phyloP scores from a whole-genome alignment of 2,888 invertebrate genomes.

The Diachrysia chrysitis region DNA sequence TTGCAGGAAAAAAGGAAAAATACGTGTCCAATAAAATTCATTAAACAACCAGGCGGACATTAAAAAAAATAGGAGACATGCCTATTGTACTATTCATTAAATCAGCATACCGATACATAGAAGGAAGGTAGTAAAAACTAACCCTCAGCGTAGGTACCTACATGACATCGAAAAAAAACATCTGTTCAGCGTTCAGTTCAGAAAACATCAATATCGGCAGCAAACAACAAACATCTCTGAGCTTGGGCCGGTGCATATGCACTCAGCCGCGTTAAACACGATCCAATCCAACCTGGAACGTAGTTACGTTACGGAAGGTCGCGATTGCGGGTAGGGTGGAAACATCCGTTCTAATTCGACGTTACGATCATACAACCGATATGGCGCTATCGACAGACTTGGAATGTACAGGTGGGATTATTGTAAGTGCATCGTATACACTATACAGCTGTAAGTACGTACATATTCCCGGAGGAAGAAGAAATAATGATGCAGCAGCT shows the following conservation, averaged over 20 bases:
- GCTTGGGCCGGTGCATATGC: constrained; percentile 32
- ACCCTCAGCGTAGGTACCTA: neutral
- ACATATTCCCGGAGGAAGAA: too few species aligned
- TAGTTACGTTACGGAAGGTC: constrained; percentile 28
- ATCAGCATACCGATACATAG: too few species aligned
- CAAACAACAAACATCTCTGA: constrained; percentile 19
- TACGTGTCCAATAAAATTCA: too few species aligned
- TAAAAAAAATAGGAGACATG: too few species aligned
- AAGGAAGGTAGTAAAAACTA: neutral
- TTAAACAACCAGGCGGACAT: too few species aligned
- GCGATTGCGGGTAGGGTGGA: constrained; percentile 5
- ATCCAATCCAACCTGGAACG: constrained; percentile 27
- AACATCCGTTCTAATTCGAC: constrained; percentile 13
- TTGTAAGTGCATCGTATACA: neutral
- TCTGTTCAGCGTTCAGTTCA: neutral
- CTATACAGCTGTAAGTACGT: neutral
- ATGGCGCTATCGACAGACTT: constrained; percentile 5
- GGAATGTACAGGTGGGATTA: neutral
- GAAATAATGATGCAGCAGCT: too few species aligned
- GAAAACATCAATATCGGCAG: constrained; percentile 8
- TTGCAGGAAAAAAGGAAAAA: too few species aligned
- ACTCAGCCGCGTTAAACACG: constrained; percentile 26
- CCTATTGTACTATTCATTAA: too few species aligned
- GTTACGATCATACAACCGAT: neutral
- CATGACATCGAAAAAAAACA: neutral